Base-by-base conservation (phyloP, 2,797 vertebrate genomes). In the Parotocinclus haroldoi region DNA sequence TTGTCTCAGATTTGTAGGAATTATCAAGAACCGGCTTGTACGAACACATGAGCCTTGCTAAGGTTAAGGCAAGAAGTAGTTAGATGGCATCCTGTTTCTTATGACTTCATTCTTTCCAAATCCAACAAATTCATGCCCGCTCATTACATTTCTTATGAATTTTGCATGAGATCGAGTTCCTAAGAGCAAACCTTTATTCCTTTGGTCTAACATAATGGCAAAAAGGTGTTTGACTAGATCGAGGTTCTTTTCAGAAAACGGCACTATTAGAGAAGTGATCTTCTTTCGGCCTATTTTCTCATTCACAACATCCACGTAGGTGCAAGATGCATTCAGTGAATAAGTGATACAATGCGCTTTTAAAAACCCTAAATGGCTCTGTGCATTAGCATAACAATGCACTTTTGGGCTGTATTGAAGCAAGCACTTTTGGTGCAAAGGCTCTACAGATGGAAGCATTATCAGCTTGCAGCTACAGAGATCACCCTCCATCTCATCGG, bases 311-410 rank as follows among this genome's bases (percentile, higher is more conserved):
- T 61, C 62, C 56, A 58, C 48, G 61, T 58, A 56, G 37, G 52
- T 57, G 60, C 37, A 45, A 60, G 55, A 64, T 48, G 61, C 58
- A 70, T 70, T 37, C 54, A 69, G 66, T 61, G 58, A 49, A 53
- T 46, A 16, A 55, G 38, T 54, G 38, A 76, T 66, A 42, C 64
- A 50, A 48, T 63, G 58, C 57, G 53, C 55, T 67, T 76, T 69
- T 57, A 67, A 70, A 60, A 27, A 60, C 19, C 37, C 46, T 54
- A 63, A 70, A 70, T 66, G 63, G 71, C 63, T 48, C 52, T 36
- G 63, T 13, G 13, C 63, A 77, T 74, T 74, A 68, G 18, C 61
- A 74, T 77, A n/a, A 68, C 48, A 77, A 77, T 66, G 61, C 45
- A 11, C 52, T 66, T 74, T 72, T 74, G 68, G 65, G 64, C 75